Evolutionary conservation across 2,113 vertebrate genomes (phyloP), one percentile per base, ranked within the genome.

Genomic region (Rutilus rutilus): DNA sequence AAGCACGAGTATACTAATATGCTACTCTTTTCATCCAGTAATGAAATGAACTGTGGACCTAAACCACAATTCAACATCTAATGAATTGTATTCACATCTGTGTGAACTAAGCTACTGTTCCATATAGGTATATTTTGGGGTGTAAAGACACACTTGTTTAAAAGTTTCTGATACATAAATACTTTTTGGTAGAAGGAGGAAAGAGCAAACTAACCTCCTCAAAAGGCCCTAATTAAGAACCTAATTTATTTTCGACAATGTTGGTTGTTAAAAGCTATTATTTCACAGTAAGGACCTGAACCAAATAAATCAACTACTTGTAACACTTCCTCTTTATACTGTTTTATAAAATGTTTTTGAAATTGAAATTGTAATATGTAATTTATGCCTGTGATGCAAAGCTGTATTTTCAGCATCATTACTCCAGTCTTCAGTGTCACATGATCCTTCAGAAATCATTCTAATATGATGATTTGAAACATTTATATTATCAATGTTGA

Each of bases 21-120:
- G 19, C 14, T 42, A 19, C 3, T 60, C 6, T 71, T 71, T 71
- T 71, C 21, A n/a, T 78, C 75, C 47, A 57, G 27, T 78, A 39
- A n/a, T n/a, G n/a, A n/a, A 78, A 78, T 60, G 0, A 78, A 60
- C 57, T 45, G 36, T 9, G 57, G 39, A 79, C 36, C 78, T 79
- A 25, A 62, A 79, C 15, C 57, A 30, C 10, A 10, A 11, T 71
- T 71, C 33, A 71, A 6, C 21, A 12, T 76, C 33, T 8, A 62
- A 42, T 39, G 2, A 4, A 36, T 78, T 21, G 23, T 60, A 39
- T 2, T 69, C 30, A 2, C 30, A 36, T 69, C 65, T 69, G 19
- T 36, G 9, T 36, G 33, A 59, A 78, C 59, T 21, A 4, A n/a
- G 11, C 50, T 59, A 5, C 10, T 59, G 3, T 78, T 77, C 0